Evolutionary conservation across 2,797 vertebrate species (phyloP), one percentile per base, ranked within the genome.

Genomic region (Microctenopoma stevenorrisi): DNA sequence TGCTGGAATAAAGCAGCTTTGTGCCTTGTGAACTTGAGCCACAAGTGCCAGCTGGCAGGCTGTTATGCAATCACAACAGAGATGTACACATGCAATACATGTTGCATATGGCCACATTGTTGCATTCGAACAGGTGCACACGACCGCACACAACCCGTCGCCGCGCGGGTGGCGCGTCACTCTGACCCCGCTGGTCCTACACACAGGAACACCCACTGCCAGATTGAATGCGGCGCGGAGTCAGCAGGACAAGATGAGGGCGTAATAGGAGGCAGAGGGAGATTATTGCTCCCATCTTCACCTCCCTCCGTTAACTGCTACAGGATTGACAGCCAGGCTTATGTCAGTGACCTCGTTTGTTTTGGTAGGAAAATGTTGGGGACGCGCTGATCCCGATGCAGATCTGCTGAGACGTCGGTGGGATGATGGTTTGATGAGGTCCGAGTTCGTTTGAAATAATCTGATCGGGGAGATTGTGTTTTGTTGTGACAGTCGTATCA

Each of bases 1-100:
- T 65, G 74, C 83, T 64, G 54, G 68, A 75, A 87, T 89, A 92
- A 91, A 93, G 88, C 92, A 73, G 92, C 90, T 92, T 92, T 93
- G 90, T 90, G 88, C 84, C 81, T 81, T 40, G 75, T 79, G 69
- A 88, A 88, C 85, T 89, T 86, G 79, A 88, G 86, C 86, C 83
- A 84, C 85, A 85, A 75, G 85, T 88, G 82, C 88, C 87, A 88
- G 86, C 87, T 93, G 89, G 87, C 84, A 76, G 80, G 57, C 73
- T 40, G 78, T 94, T 93, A 91, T 63, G 82, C 85, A 93, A 91
- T 70, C 72, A 47, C 63, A 71, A 37, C 81, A 68, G 74, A 86
- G 79, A 86, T 51, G 59, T 47, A 83, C 75, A 81, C 79, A 79
- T 64, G 64, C 74, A 56, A 30, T 52, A 52, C 38, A 66, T 51